A percentile compares a stretch with the other conserved stretches of the same genome.
Evolutionary conservation across 1,140 invertebrate species (phyloP).

Genomic region (Drosophila kurseongensis): DNA sequence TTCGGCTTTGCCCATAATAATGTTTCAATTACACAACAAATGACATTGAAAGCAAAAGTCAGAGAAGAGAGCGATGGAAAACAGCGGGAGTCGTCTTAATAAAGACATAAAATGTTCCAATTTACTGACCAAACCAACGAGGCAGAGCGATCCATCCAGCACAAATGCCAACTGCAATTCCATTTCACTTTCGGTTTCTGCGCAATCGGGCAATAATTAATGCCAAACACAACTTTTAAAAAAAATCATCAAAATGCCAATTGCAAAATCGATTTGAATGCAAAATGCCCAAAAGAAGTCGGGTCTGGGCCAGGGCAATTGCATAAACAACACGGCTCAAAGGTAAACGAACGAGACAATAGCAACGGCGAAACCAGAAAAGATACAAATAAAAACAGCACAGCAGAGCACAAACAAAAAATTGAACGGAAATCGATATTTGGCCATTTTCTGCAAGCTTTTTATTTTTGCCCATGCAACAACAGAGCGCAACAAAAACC

Average conservation of each 20-base stretch:
- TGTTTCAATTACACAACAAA: slow-evolving; percentile 58
- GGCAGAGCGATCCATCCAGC: neutral
- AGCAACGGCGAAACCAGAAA: slow-evolving; percentile 4
- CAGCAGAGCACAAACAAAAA: slow-evolving; percentile 19
- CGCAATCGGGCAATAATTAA: slow-evolving; percentile 12
- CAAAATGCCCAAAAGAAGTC: slow-evolving; percentile 43
- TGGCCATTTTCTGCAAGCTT: slow-evolving; percentile 27
- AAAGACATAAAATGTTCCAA: slow-evolving; percentile 18
- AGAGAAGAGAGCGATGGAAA: neutral
- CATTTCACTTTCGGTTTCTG: slow-evolving; percentile 61
- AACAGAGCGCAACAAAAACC: slow-evolving; percentile 10
- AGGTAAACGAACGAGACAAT: slow-evolving; percentile 32
- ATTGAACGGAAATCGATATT: slow-evolving; percentile 44
- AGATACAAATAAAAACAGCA: slow-evolving; percentile 12
- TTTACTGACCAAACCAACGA: slow-evolving; percentile 8
- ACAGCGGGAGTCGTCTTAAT: neutral
- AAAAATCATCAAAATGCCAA: slow-evolving; percentile 42
- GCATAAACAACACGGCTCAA: slow-evolving; percentile 31
- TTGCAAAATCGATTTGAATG: slow-evolving; percentile 52
- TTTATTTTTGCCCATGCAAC: slow-evolving; percentile 6
- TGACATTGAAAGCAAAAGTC: slow-evolving; percentile 65
- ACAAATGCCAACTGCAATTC: slow-evolving; percentile 44
- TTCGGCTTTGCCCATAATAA: slow-evolving; percentile 43
- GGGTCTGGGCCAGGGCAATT: slow-evolving; percentile 48
- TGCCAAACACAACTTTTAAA: slow-evolving; percentile 21